These are phyloP conservation scores for Siphamia tubifer DNA, from an alignment of 2,113 vertebrate species.

Conservation along the genomic window DNA sequence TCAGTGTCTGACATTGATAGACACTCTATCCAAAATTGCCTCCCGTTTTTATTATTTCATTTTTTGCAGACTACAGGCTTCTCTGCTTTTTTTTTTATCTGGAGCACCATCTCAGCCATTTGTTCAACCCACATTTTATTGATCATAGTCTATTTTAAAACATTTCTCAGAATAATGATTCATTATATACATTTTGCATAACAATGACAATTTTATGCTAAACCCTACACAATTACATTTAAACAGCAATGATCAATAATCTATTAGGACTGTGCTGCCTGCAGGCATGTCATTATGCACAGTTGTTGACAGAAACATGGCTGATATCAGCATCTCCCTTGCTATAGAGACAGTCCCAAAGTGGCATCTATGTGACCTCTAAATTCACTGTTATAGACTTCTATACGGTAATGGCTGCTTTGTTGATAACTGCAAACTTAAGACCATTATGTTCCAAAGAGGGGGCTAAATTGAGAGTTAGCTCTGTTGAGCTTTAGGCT, in stretches of 20 bases:
- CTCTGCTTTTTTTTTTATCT: constrained; percentile 19
- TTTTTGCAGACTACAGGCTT: constrained; percentile 15
- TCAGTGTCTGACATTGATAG: constrained; percentile 44
- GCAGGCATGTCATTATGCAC: constrained; percentile 13
- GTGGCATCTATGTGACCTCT: too few relatives aligned
- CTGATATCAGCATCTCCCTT: background rate
- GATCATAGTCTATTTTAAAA: constrained; percentile 29
- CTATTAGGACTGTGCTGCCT: background rate
- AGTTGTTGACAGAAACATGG: constrained; percentile 5
- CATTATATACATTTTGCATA: background rate
- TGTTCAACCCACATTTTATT: constrained; percentile 10
- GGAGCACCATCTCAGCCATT: constrained; percentile 2
- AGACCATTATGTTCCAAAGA: background rate
- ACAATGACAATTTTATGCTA: constrained; percentile 4
- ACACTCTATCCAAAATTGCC: constrained; percentile 44
- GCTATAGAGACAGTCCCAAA: background rate
- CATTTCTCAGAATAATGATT: background rate
- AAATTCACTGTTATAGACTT: constrained; percentile 30
- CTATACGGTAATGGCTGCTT: background rate
- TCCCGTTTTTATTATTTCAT: constrained; percentile 22
- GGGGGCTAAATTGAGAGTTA: background rate
- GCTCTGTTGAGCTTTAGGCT: constrained; percentile 2
- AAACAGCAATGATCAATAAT: constrained; percentile 39
- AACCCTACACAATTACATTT: constrained; percentile 10
- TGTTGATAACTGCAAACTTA: background rate